Evolutionary conservation across 2,113 vertebrate species (phyloP).

Genomic region (Urocitellus parryii): DNA sequence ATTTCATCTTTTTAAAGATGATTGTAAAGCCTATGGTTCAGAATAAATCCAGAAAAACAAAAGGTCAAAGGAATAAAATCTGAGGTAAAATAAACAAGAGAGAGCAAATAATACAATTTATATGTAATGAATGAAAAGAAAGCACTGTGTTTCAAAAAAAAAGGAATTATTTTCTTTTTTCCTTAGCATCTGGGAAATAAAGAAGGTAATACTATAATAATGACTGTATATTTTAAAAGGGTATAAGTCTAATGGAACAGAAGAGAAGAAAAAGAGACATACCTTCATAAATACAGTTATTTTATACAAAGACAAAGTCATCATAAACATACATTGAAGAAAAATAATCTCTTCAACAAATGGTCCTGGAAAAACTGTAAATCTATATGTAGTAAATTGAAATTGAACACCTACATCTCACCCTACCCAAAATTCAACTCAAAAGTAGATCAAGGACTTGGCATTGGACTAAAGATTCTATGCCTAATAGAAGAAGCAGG

Average conservation of each 20-base stretch:
- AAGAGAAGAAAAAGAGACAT: no score
- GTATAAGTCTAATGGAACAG: neutral
- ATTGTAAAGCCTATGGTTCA: neutral
- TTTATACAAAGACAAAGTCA: no score
- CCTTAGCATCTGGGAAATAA: fast-evolving
- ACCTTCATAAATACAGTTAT: no score
- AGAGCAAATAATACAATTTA: neutral
- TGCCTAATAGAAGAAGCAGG: no score
- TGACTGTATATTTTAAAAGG: neutral
- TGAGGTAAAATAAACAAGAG: neutral
- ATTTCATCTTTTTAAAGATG: neutral
- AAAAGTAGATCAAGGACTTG: no score
- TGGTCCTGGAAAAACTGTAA: no score
- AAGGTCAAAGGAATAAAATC: neutral
- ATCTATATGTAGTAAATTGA: no score
- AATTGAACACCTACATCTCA: no score
- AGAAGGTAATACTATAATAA: neutral
- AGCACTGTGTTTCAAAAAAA: neutral
- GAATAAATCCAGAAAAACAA: neutral
- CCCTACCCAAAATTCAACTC: no score
- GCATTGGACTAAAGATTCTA: no score
- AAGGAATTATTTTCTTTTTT: neutral
- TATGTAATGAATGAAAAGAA: neutral
- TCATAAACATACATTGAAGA: no score
- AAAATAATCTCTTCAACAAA: no score